Base-by-base conservation (phyloP, 2,888 invertebrate genomes). In the Homarus gammarus region DNA sequence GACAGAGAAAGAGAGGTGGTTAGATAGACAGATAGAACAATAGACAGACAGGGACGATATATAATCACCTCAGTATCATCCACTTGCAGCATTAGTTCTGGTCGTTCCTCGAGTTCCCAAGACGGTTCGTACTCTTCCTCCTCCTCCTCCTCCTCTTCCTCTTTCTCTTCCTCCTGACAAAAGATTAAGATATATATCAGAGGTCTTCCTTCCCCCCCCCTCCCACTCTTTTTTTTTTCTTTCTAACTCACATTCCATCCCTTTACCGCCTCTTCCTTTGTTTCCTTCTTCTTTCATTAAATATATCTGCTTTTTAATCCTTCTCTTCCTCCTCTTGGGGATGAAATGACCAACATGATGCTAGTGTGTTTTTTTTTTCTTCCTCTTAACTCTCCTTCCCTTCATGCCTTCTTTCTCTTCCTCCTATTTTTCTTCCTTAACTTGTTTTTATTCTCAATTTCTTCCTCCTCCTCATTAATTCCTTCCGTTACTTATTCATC, bases 41-140 rank as follows among this genome's bases (percentile, higher is more conserved):
- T 27, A 31, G 51, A 15, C 2, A 78, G 2, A 49, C 1, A 40
- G 38, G 10, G 12, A 31, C 15, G 12, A 31, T 3, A 6, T 56
- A 22, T 2, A 2, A 27, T 51, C 27, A 88, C 88, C 72, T 88
- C 84, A 40, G 84, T 78, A 31, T 88, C 78, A 27, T 89, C 84
- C 2, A 89, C 88, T 10, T 51, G n/a, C 31, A 89, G 33, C 84
- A 89, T 44, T 0, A 89, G 44, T 33, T 89, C 88, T 2, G 88
- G 88, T n/a, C 84, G 33, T 27, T 89, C 88, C 64, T 89, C 88
- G 1, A 40, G 40, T 33, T 33, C 61, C 88, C 88, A 89, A 3
- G 40, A n/a, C 3, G 88, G 88, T n/a, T 89, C 88, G 70, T 89
- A 89, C 22, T 84, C 88, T 5, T 64, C 84, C 5, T 78, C 70